Evolutionary conservation across 2,113 vertebrate genomes (phyloP).

Genomic region (Datnioides undecimradiatus): DNA sequence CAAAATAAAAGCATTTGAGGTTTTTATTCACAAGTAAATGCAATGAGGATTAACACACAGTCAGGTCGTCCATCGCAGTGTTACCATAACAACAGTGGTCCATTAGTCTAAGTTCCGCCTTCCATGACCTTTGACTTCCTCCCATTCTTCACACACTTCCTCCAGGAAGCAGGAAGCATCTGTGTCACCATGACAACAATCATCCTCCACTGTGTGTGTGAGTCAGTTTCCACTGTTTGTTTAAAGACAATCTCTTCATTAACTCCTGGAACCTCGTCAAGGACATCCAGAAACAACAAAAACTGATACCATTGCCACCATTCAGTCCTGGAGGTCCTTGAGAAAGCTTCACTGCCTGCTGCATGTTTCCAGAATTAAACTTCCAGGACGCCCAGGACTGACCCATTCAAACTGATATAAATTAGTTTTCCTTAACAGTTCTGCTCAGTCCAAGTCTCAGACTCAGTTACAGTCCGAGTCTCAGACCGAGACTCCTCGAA

Average conservation of each 20-base stretch:
- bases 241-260: constrained; percentile 3
- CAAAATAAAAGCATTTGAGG: background rate
- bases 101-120: background rate
- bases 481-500: too few species aligned
- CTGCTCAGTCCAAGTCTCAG: too few species aligned
- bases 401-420: too few species aligned
- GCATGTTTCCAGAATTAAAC: too few species aligned
- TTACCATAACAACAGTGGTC: constrained; percentile 35
- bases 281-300: too few species aligned
- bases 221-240: constrained; percentile 27
- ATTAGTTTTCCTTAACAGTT: too few species aligned
- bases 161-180: constrained; percentile 77
- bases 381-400: background rate
- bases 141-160: constrained; percentile 79
- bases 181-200: constrained; percentile 60
- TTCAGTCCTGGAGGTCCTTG: too few species aligned
- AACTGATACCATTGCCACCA: too few species aligned
- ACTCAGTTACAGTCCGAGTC: too few species aligned
- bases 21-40: too few species aligned
- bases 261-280: too few species aligned
- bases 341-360: too few species aligned
- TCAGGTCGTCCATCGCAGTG: background rate
- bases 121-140: constrained; percentile 68
- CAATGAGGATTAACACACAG: background rate
- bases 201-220: background rate